A percentile compares a stretch with the other conserved stretches of the same genome.
phyloP scores from a whole-genome alignment of 1,140 invertebrate genomes.

The Listronotus oregonensis region DNA sequence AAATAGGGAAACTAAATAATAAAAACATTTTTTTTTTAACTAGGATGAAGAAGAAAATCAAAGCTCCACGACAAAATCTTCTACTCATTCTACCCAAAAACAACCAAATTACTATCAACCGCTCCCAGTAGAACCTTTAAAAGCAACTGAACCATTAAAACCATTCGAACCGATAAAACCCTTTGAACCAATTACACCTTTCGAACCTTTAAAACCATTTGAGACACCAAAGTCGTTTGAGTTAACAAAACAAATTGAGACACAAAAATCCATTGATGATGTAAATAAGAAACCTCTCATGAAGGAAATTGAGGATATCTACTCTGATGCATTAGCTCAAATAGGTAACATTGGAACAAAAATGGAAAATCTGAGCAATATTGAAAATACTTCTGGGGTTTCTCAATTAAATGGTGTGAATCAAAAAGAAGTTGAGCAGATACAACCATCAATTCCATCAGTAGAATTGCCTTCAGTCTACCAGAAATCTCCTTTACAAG shows the following conservation, averaged over 20 bases:
- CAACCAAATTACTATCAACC: slow-evolving; percentile 22
- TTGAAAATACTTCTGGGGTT: background rate
- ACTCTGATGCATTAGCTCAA: slow-evolving; percentile 28
- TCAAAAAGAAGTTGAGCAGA: background rate
- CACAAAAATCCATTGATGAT: slow-evolving; percentile 36
- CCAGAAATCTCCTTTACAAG: no score
- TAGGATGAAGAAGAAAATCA: slow-evolving; percentile 8
- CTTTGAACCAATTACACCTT: slow-evolving; percentile 35
- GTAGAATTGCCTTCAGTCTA: background rate
- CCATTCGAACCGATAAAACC: slow-evolving; percentile 27
- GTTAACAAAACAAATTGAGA: slow-evolving; percentile 46
- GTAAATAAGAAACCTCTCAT: slow-evolving; percentile 15
- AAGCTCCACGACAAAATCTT: slow-evolving; percentile 2
- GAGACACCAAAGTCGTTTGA: slow-evolving; percentile 45
- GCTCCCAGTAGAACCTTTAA: slow-evolving; percentile 16
- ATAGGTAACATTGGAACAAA: slow-evolving; percentile 22
- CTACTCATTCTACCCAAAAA: slow-evolving; percentile 4
- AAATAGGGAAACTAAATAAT: background rate
- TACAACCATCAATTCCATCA: slow-evolving; percentile 4
- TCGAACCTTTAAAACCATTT: slow-evolving; percentile 45
- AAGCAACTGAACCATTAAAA: background rate
- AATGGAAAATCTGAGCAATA: background rate
- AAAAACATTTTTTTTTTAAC: background rate
- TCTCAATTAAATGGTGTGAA: background rate
- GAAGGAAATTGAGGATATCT: slow-evolving; percentile 29